Conservation (phyloP, 2,113 vertebrate genomes). For the Poeciliopsis turrubarensis region DNA sequence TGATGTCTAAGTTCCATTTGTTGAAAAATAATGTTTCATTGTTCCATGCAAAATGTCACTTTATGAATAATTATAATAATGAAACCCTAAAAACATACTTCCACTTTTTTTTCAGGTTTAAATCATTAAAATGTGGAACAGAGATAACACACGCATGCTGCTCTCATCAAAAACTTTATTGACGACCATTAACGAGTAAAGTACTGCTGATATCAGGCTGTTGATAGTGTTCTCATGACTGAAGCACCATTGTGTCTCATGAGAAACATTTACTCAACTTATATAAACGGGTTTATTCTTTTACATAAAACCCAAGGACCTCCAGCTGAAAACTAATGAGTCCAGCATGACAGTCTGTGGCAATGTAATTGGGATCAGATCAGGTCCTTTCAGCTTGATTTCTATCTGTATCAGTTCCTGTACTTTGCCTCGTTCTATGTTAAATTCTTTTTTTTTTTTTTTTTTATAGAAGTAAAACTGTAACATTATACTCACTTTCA, state of each 20-base stretch:
- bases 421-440: not conserved
- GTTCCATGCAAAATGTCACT: not conserved
- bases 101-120: not conserved
- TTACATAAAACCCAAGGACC: slow-evolving; percentile 11
- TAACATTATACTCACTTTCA: slow-evolving; percentile 83
- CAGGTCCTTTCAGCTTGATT: not conserved
- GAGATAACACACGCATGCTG: not conserved
- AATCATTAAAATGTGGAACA: not conserved
- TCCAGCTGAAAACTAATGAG: slow-evolving; percentile 14
- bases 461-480: not conserved
- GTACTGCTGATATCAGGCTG: not conserved
- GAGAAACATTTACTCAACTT: slow-evolving; percentile 3
- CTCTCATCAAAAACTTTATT: not conserved
- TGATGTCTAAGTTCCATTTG: not conserved
- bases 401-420: not conserved
- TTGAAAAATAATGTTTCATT: not conserved
- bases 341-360: not conserved
- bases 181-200: slow-evolving; percentile 1
- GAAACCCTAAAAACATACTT: not conserved
- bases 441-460: not conserved
- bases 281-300: not conserved
- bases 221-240: slow-evolving; percentile 26
- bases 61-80: not conserved
- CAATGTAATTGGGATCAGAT: not conserved
- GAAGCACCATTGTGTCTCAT: not conserved